Conservation (phyloP, 2,888 invertebrate genomes). For the Chalcosyrphus nemorum region DNA sequence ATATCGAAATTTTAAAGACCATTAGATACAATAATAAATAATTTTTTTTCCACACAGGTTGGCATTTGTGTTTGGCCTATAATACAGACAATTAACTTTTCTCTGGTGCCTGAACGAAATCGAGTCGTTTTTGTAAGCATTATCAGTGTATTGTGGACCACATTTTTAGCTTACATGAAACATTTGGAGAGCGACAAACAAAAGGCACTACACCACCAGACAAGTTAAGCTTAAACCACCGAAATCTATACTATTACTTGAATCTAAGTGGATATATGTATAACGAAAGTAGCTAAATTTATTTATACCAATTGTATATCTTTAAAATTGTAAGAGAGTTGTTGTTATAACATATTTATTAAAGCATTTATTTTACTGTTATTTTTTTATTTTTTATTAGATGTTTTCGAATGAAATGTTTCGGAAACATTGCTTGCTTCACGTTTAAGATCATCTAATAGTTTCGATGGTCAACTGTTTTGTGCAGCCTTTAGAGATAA, state of each 20-base stretch:
- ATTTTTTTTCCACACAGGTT: constrained; percentile 74
- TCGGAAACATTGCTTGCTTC: too few relatives aligned
- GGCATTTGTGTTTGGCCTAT: constrained; percentile 88
- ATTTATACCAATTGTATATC: constrained; percentile 23
- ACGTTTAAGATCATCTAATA: too few relatives aligned
- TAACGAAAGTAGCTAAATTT: constrained; percentile 3
- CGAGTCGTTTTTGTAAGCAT: constrained; percentile 88
- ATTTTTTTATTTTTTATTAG: not conserved
- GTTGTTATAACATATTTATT: not conserved
- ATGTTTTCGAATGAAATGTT: too few relatives aligned
- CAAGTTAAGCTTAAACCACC: not conserved
- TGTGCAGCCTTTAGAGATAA: too few relatives aligned
- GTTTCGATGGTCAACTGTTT: too few relatives aligned
- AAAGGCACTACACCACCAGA: not conserved
- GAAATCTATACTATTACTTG: not conserved
- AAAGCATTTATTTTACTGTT: constrained; percentile 48
- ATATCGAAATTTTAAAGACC: not conserved
- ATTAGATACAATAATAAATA: not conserved
- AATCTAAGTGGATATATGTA: not conserved
- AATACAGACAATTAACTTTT: constrained; percentile 89
- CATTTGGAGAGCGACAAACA: constrained; percentile 11
- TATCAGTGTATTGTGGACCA: constrained; percentile 89
- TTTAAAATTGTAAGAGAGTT: constrained; percentile 14
- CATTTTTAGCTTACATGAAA: constrained; percentile 90
- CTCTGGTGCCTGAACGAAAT: constrained; percentile 88